Conservation (phyloP, 2,888 invertebrate genomes). For the Acanthosepion esculentum region DNA sequence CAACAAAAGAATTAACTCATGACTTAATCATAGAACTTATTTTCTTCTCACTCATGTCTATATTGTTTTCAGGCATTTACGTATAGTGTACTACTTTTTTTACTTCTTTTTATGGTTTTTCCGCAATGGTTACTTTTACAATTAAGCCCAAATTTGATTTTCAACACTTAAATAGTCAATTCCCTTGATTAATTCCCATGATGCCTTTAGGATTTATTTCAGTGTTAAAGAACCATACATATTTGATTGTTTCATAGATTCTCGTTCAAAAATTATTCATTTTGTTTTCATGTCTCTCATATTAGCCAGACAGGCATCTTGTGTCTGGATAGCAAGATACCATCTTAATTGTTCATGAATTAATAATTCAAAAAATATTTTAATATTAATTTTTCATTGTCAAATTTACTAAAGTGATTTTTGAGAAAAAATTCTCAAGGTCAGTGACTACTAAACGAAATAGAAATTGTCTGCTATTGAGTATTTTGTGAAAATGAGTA, state of each 20-base stretch:
- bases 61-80: background rate
- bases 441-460: background rate
- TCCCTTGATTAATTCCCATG: background rate
- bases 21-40: background rate
- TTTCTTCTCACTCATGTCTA: background rate
- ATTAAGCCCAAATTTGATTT: background rate
- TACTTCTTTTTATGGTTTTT: too few species aligned
- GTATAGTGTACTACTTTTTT: too few species aligned
- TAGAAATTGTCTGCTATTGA: background rate
- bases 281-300: background rate
- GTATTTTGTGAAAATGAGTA: background rate
- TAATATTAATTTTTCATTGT: background rate
- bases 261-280: background rate
- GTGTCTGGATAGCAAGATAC: too few species aligned
- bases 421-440: background rate
- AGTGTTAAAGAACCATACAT: background rate
- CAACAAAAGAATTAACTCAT: background rate
- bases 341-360: too few species aligned
- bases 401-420: background rate
- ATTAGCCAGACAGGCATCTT: too few species aligned
- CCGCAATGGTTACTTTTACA: too few species aligned
- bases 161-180: background rate
- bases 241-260: background rate
- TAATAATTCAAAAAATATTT: background rate
- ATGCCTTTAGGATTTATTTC: background rate